These are phyloP conservation scores for Pseudorhiza aurosa DNA, from an alignment of 30 jellyfish, hydroid and myxozoan species.

Conservation along the genomic window DNA sequence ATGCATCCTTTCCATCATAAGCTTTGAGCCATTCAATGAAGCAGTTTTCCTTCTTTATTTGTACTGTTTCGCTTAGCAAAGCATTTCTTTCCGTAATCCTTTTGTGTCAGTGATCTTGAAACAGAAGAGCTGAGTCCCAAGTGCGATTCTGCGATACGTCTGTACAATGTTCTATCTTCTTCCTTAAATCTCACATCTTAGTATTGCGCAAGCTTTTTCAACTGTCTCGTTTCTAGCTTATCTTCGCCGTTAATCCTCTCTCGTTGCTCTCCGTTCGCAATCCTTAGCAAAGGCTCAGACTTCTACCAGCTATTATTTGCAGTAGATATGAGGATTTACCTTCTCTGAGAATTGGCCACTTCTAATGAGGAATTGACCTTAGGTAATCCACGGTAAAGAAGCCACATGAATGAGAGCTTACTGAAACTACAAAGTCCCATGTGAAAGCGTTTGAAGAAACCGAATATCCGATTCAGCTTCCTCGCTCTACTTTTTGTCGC, in stretches of 20 bases:
- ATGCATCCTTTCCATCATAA: too few relatives aligned
- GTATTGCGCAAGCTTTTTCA: too few relatives aligned
- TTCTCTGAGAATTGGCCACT: conserved; percentile 11
- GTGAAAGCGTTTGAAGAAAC: neutral
- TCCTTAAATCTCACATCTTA: neutral
- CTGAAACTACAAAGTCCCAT: neutral
- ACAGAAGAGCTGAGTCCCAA: too few relatives aligned
- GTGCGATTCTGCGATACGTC: neutral
- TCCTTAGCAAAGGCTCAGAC: conserved; percentile 14
- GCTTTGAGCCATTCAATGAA: too few relatives aligned
- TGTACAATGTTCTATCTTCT: neutral
- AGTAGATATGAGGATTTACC: neutral
- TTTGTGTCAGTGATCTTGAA: too few relatives aligned
- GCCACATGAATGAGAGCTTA: conserved; percentile 23
- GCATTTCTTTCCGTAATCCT: too few relatives aligned
- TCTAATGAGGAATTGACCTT: conserved; percentile 8
- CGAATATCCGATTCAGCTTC: conserved; percentile 1
- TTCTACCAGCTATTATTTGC: neutral
- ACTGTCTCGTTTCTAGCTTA: neutral
- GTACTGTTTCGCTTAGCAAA: too few relatives aligned
- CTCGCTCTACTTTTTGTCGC: neutral
- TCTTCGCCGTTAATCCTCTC: neutral
- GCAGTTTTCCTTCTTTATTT: too few relatives aligned
- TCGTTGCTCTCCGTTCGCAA: neutral
- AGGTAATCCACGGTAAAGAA: conserved; percentile 27